phyloP scores from a whole-genome alignment of 2,888 invertebrate genomes.

The Chloroclystis v-ata region DNA sequence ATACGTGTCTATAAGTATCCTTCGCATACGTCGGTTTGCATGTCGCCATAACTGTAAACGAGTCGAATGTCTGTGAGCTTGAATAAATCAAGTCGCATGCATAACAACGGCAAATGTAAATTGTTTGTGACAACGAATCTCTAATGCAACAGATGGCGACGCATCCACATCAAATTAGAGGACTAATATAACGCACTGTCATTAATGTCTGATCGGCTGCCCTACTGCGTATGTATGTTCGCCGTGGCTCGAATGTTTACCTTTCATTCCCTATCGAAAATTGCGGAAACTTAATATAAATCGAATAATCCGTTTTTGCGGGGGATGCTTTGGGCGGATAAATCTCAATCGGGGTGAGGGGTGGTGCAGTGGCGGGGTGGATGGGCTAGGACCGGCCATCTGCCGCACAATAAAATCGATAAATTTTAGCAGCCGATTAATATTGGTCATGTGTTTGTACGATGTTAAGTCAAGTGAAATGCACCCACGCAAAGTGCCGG shows the following conservation, averaged over 20 bases:
- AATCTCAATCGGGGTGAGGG: conserved; percentile 72
- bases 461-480: conserved; percentile 15
- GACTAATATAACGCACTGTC: conserved; percentile 62
- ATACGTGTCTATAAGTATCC: conserved; percentile 13
- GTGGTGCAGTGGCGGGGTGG: conserved; percentile 52
- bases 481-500: conserved; percentile 18
- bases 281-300: conserved; percentile 77
- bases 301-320: conserved; percentile 71
- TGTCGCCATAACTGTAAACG: conserved; percentile 35
- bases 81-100: conserved; percentile 26
- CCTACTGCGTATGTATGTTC: conserved; percentile 58
- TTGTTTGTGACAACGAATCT: conserved; percentile 26
- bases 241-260: conserved; percentile 56
- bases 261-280: conserved; percentile 65
- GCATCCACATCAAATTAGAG: conserved; percentile 47
- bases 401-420: conserved; percentile 74
- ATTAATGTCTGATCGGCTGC: conserved; percentile 59
- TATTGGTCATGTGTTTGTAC: conserved; percentile 42
- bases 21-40: conserved; percentile 26
- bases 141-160: conserved; percentile 60
- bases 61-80: conserved; percentile 29
- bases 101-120: conserved; percentile 26
- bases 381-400: conserved; percentile 64
- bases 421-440: conserved; percentile 65
- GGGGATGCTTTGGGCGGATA: conserved; percentile 72